Evolutionary conservation across 2,797 vertebrate species (phyloP), one percentile per base, ranked within the genome.

Genomic region (Rousettus madagascariensis): DNA sequence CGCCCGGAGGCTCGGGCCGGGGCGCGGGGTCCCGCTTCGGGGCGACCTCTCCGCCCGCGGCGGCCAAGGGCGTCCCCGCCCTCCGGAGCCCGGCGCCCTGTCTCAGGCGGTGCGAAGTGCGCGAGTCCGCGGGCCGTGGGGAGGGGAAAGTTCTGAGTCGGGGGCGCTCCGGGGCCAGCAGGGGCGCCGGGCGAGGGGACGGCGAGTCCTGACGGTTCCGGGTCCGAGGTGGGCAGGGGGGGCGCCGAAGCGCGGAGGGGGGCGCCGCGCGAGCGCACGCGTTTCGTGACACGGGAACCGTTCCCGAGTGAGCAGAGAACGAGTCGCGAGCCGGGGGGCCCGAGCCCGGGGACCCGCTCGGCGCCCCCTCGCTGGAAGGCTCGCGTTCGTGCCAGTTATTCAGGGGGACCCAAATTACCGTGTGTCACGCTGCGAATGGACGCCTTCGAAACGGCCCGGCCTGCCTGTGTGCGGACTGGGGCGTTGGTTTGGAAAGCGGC

Each of bases 21-120:
- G 53, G 51, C 13, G 28, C 17, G 65, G 69, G 65, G 69, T 77
- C 51, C 33, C 77, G 46, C 1, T 41, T 33, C 22, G 7, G 71
- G 90, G 83, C 96, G 85, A 93, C 92, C 94, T 79, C 53, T 41
- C 17, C 22, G 83, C 53, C 11, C 41, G 13, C 26, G 22, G 91
- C 22, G 36, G n/a, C 96, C 85, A 53, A 91, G 96, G 78, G 95
- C 96, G 85, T 94, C 72, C 80, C 66, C 90, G 90, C 97, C 95
- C 94, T 94, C 95, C 68, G 2, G 72, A 86, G 65, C 66, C 57
- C 46, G 6, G 89, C 57, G 26, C 51, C 69, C 4, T 38, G 10
- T 33, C 61, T 38, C 49, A 15, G 91, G 84, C 17, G 75, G 53
- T 33, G 36, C 78, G 59, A 51, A 66, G 79, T 12, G 24, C n/a